Base-by-base conservation (phyloP, 37 sponge, comb jelly and placozoan species). In the Ianthella basta region DNA sequence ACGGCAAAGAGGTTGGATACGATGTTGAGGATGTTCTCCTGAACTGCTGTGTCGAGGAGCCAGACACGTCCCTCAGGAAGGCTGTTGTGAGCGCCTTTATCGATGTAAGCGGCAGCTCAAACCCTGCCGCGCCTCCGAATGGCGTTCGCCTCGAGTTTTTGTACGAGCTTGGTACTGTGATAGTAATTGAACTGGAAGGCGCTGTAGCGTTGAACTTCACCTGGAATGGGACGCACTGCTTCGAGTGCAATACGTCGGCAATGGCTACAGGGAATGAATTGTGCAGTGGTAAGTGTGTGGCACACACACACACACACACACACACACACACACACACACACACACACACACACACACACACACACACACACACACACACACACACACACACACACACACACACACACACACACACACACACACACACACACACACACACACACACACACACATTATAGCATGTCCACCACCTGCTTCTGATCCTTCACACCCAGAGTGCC, bases 271-370 rank as follows among this genome's bases (percentile, higher is more conserved):
- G 70, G 27, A 16, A n/a, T 34, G 70, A 13, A 18, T 34, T 69
- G 70, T 69, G 70, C 34, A 34, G 35, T 30, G 33, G 70, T 69
- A 10, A 27, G 63, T 61, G n/a, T 61, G 63, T 25, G 3, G 14
- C 27, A 61, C 2, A 5, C 10, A 12, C 10, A 5, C 27, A 61
- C 27, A n/a, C 70, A 69, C 70, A 69, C 6, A 68, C 84, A 80
- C 80, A 80, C 80, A 80, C 80, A 80, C 80, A 80, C 80, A 80
- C 80, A 80, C 80, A 80, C 80, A 80, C 80, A 80, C 80, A 80
- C 80, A 80, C 80, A 80, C 80, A 80, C 80, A 80, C 80, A 80
- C 80, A 80, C 80, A 80, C 80, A 80, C 80, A 80, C 80, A 80
- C 80, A 80, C 80, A 80, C 80, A 80, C 80, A 80, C 80, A 80